A percentile compares a stretch with the other conserved stretches of the same genome.
Conservation (phyloP, 1,140 invertebrate species). For the Dreissena rostriformis region DNA sequence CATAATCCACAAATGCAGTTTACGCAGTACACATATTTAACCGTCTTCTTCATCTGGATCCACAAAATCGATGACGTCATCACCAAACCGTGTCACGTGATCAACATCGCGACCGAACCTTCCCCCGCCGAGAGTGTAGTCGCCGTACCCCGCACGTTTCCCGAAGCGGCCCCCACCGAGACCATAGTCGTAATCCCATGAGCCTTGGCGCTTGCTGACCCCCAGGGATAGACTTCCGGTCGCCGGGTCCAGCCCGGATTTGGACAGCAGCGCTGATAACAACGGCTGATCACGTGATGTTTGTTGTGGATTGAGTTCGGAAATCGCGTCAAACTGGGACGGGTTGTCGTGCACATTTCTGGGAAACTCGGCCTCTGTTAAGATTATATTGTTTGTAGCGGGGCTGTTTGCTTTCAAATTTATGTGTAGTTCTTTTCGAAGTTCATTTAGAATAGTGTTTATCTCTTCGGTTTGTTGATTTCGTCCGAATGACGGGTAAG, state of each 20-base stretch:
- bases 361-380: background rate
- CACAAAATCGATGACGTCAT: slow-evolving; percentile 38
- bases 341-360: background rate
- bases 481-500: slow-evolving; percentile 14
- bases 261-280: slow-evolving; percentile 35
- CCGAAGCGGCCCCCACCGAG: slow-evolving; percentile 77
- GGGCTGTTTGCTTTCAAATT: slow-evolving; percentile 20
- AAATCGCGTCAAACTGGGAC: background rate
- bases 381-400: background rate
- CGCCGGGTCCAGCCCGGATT: background rate
- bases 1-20: too few species aligned
- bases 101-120: slow-evolving; percentile 74
- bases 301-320: background rate
- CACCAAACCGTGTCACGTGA: slow-evolving; percentile 61
- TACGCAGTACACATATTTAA: too few species aligned
- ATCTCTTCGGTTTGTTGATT: slow-evolving; percentile 15
- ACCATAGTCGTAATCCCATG: slow-evolving; percentile 77
- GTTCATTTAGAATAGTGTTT: slow-evolving; percentile 17
- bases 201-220: slow-evolving; percentile 71
- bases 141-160: slow-evolving; percentile 68
- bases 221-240: slow-evolving; percentile 8
- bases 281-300: slow-evolving; percentile 21
- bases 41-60: slow-evolving; percentile 12
- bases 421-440: slow-evolving; percentile 33
- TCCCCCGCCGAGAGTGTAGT: slow-evolving; percentile 73